These are phyloP conservation scores for Ischnura elegans DNA, from an alignment of 2,888 invertebrate genomes.

Conservation along the genomic window DNA sequence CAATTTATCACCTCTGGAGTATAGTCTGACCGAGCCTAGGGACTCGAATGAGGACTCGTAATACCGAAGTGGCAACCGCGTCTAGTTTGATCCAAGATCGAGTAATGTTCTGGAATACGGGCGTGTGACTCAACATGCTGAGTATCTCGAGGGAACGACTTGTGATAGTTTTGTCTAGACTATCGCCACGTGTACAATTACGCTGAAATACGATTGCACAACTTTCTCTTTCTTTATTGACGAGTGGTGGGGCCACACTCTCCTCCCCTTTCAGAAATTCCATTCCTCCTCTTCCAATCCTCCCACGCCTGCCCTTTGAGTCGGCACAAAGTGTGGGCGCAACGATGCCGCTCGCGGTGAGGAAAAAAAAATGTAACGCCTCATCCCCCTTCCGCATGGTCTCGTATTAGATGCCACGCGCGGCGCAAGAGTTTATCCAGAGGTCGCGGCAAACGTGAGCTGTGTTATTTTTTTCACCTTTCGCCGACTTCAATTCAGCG, in stretches of 20 bases:
- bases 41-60: too few species aligned
- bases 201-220: neutral
- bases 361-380: neutral
- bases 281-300: neutral
- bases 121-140: too few species aligned
- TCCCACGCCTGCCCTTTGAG: conserved; percentile 3
- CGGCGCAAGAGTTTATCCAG: neutral
- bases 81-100: too few species aligned
- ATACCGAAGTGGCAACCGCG: too few species aligned
- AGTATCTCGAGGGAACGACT: too few species aligned
- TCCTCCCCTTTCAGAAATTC: neutral
- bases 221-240: neutral
- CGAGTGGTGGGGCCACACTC: neutral
- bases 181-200: neutral
- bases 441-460: neutral
- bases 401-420: neutral
- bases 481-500: neutral
- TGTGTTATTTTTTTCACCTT: neutral
- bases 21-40: too few species aligned
- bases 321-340: neutral
- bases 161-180: too few species aligned
- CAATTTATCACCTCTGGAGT: too few species aligned
- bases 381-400: neutral
- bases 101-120: too few species aligned
- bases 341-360: neutral